phyloP scores from a whole-genome alignment of 53 echinoderm and acorn worm genomes.

The Hippasteria phrygiana region DNA sequence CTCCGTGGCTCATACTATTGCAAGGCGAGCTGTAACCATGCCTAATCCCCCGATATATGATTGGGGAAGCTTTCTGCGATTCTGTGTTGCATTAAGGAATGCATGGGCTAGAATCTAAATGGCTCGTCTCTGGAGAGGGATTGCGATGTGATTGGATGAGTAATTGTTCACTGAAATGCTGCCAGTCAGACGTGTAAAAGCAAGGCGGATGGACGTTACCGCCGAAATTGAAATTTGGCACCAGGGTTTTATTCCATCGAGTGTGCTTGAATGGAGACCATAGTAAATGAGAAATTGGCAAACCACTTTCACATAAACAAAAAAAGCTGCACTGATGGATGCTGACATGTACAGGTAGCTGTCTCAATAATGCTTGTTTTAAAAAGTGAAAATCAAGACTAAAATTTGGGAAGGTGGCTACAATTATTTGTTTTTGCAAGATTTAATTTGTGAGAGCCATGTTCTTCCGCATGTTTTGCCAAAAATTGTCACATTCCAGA shows the following conservation, averaged over 20 bases:
- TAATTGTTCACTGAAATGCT: conserved; percentile 41
- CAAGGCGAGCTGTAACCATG: neutral
- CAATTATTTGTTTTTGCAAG: too few relatives aligned
- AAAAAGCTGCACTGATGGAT: too few relatives aligned
- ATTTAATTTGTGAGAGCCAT: too few relatives aligned
- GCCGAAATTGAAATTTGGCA: conserved; percentile 51
- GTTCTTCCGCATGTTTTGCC: too few relatives aligned
- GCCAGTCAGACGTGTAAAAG: conserved; percentile 34
- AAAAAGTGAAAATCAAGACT: too few relatives aligned
- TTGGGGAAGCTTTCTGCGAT: neutral
- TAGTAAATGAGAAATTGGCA: neutral
- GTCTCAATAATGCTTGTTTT: too few relatives aligned
- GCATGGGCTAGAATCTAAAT: conserved; percentile 22
- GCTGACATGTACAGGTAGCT: too few relatives aligned
- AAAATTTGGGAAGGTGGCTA: too few relatives aligned
- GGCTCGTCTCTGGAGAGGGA: conserved; percentile 42
- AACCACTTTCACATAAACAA: neutral
- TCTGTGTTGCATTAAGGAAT: conserved; percentile 3
- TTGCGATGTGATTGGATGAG: conserved; percentile 40
- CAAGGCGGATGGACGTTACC: neutral
- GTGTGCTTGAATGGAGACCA: conserved; percentile 18
- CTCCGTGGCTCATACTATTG: neutral
- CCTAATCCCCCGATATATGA: neutral
- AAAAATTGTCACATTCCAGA: too few relatives aligned
- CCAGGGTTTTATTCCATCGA: conserved; percentile 37